These are phyloP conservation scores for Agelas oroides DNA, from an alignment of 37 sponge, comb jelly and placozoan species.

Conservation along the genomic window DNA sequence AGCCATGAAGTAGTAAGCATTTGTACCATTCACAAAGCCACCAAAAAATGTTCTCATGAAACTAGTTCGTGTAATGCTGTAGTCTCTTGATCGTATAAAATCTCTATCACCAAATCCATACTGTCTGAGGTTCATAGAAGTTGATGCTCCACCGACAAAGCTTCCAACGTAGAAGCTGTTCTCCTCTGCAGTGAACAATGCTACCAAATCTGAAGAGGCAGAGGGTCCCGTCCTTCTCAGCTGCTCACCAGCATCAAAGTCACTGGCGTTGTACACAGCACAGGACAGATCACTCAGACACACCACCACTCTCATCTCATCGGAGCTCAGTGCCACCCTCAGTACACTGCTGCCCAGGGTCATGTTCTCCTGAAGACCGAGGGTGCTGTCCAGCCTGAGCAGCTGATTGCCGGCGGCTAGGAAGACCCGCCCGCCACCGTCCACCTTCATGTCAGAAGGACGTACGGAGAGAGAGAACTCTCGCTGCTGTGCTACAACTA, in stretches of 20 bases:
- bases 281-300: constrained; percentile 31
- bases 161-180: constrained; percentile 23
- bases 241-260: constrained; percentile 1
- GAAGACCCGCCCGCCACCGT: constrained; percentile 17
- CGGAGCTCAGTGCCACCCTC: constrained; percentile 15
- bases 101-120: background rate
- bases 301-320: constrained; percentile 21
- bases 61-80: background rate
- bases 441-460: constrained; percentile 12
- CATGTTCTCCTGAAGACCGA: constrained; percentile 9
- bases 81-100: background rate
- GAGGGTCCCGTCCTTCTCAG: background rate
- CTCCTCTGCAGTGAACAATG: constrained; percentile 16
- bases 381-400: constrained; percentile 11
- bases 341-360: background rate
- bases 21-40: constrained; percentile 11
- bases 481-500: too few relatives aligned
- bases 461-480: too few relatives aligned
- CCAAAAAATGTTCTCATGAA: constrained; percentile 1
- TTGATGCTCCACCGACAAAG: background rate
- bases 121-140: background rate
- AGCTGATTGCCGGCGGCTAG: constrained; percentile 35
- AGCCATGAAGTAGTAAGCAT: constrained; percentile 10
- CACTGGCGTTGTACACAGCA: constrained; percentile 16
- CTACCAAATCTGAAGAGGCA: background rate